Evolutionary conservation across 2,797 vertebrate genomes (phyloP).

Genomic region (Aldrovandia affinis): DNA sequence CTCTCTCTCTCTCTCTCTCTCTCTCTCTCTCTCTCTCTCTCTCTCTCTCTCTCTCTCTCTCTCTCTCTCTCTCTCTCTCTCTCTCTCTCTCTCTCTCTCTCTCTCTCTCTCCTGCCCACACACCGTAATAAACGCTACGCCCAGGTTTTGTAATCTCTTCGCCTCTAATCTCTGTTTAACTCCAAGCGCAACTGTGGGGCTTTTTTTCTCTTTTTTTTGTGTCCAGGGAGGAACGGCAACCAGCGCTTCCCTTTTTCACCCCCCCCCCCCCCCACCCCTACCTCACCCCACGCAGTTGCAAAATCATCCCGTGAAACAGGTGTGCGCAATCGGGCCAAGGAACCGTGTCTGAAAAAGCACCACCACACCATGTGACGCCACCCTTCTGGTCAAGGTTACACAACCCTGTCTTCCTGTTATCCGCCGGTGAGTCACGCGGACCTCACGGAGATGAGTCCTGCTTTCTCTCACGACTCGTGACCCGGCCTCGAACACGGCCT

Average conservation of each 20-base stretch:
- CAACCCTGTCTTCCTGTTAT: slow-evolving; percentile 80
- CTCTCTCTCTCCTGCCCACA: slow-evolving; percentile 65
- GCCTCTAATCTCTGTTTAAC: slow-evolving; percentile 82
- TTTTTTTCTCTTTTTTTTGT: slow-evolving; percentile 74
- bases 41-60: neutral
- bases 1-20: neutral
- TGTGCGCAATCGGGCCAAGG: slow-evolving; percentile 79
- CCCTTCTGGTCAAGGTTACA: slow-evolving; percentile 80
- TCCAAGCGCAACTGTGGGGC: slow-evolving; percentile 82
- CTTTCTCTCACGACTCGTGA: neutral
- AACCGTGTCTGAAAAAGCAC: slow-evolving; percentile 42
- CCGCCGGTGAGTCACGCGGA: slow-evolving; percentile 81
- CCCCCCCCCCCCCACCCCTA: slow-evolving; percentile 44
- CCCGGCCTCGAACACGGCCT: neutral
- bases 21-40: neutral
- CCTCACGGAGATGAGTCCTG: slow-evolving; percentile 23
- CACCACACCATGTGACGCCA: slow-evolving; percentile 59
- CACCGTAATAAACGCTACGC: slow-evolving; percentile 78
- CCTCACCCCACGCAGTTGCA: slow-evolving; percentile 68
- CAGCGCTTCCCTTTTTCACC: slow-evolving; percentile 68
- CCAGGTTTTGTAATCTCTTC: slow-evolving; percentile 80
- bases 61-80: neutral
- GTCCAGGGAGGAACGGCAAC: slow-evolving; percentile 71
- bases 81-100: neutral
- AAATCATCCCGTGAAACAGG: slow-evolving; percentile 82